A percentile compares a stretch with the other conserved stretches of the same genome.
phyloP scores from a whole-genome alignment of 2,113 vertebrate genomes.

The mouse (Mus musculus) region DNA sequence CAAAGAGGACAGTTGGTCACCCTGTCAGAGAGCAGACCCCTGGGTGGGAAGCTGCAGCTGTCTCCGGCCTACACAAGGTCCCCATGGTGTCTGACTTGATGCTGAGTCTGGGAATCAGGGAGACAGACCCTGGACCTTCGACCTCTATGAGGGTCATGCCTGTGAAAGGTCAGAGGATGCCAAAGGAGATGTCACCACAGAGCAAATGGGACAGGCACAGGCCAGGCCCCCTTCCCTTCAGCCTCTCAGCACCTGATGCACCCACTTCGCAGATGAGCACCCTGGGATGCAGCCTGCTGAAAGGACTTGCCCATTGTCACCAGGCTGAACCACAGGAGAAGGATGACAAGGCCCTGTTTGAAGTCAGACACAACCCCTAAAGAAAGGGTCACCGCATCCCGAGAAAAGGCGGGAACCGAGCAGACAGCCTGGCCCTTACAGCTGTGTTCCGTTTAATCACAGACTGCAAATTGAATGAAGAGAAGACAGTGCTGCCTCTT shows the following conservation, averaged over 20 bases:
- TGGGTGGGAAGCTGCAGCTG: neutral
- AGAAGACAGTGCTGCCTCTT: constrained; percentile 73
- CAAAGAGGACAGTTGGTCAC: neutral
- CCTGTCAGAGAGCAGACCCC: neutral
- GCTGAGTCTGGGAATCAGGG: neutral
- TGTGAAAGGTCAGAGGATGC: neutral
- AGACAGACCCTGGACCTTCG: neutral
- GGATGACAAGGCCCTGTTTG: neutral
- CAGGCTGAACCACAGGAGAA: neutral
- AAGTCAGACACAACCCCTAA: neutral
- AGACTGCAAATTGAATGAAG: constrained; percentile 82
- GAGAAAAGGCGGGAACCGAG: neutral
- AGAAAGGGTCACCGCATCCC: neutral
- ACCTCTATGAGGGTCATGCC: neutral
- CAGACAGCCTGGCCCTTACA: constrained; percentile 22
- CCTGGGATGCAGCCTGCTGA: neutral
- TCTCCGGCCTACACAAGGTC: neutral
- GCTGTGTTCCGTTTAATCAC: constrained; percentile 80
- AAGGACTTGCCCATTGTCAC: neutral
- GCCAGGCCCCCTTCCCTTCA: neutral
- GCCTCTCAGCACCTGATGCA: neutral
- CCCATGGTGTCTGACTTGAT: too few species aligned
- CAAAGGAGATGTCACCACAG: neutral
- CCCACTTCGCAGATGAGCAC: constrained; percentile 45
- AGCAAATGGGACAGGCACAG: neutral